Evolutionary conservation across 2,113 vertebrate genomes (phyloP).

Genomic region (Echinops telfairi): DNA sequence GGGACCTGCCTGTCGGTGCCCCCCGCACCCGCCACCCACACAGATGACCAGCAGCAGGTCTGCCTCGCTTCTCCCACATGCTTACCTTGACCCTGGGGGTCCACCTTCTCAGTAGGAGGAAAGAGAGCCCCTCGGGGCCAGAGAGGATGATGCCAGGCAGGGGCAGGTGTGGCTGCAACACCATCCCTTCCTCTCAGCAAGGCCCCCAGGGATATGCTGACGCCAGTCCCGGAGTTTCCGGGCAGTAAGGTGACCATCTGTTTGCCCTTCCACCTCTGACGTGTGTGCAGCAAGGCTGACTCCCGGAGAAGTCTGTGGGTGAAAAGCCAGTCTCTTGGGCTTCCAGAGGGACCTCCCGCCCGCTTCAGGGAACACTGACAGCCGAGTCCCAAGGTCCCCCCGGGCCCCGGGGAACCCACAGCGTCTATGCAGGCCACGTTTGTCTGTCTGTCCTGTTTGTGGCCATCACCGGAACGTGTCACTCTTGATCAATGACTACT

Average conservation of each 20-base stretch:
- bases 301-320: background rate
- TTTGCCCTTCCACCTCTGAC: background rate
- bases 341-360: too few species aligned
- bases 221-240: background rate
- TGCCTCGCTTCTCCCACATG: background rate
- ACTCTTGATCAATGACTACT: background rate
- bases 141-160: background rate
- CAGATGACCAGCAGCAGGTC: background rate
- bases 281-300: background rate
- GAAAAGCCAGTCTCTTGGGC: background rate
- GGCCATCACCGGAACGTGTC: background rate
- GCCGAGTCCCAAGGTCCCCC: background rate
- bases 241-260: slow-evolving; percentile 46
- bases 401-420: background rate
- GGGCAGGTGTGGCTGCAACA: slow-evolving; percentile 12
- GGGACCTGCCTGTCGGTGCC: background rate
- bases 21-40: background rate
- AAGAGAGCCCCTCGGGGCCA: background rate
- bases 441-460: background rate
- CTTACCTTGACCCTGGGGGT: fast-evolving
- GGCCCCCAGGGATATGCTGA: background rate
- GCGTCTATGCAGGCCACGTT: background rate
- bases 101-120: background rate
- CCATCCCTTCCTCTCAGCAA: slow-evolving; percentile 7
- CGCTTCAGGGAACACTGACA: fast-evolving